Percentiles rank a stretch among this genome's conserved stretches.
These are phyloP conservation scores for Camarhynchus parvulus DNA, from an alignment of 2,113 vertebrate species.

Conservation along the genomic window DNA sequence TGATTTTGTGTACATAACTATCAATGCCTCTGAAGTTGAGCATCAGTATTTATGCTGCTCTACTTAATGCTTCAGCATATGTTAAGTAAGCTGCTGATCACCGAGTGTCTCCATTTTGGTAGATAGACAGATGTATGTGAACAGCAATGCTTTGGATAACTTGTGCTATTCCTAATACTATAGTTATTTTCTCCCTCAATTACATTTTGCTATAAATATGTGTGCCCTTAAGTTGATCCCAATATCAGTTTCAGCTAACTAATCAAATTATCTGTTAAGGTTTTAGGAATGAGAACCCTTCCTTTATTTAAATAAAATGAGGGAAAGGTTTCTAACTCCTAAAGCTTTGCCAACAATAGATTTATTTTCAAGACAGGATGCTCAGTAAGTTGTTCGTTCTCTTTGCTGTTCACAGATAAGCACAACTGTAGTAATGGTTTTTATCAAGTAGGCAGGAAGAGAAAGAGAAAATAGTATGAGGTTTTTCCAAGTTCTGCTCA, in stretches of 20 bases:
- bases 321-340: conserved; percentile 30
- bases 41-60: background rate
- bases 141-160: conserved; percentile 39
- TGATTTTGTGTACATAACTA: background rate
- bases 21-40: background rate
- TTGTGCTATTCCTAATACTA: conserved; percentile 61
- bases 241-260: conserved; percentile 65
- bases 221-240: conserved; percentile 66
- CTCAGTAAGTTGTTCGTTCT: background rate
- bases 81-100: background rate
- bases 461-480: background rate
- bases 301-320: conserved; percentile 67
- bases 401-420: background rate
- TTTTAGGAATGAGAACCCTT: conserved; percentile 58
- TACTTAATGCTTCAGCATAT: background rate
- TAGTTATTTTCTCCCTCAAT: conserved; percentile 66
- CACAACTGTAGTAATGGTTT: background rate
- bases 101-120: conserved; percentile 9
- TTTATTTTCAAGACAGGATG: conserved; percentile 49
- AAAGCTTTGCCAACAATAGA: conserved; percentile 33
- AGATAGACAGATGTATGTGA: conserved; percentile 33
- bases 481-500: conserved; percentile 33
- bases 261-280: conserved; percentile 69
- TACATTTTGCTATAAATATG: conserved; percentile 71
- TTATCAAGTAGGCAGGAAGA: background rate